Evolutionary conservation across 2,888 invertebrate genomes (phyloP).

Genomic region (Hirtodrosophila confusa): DNA sequence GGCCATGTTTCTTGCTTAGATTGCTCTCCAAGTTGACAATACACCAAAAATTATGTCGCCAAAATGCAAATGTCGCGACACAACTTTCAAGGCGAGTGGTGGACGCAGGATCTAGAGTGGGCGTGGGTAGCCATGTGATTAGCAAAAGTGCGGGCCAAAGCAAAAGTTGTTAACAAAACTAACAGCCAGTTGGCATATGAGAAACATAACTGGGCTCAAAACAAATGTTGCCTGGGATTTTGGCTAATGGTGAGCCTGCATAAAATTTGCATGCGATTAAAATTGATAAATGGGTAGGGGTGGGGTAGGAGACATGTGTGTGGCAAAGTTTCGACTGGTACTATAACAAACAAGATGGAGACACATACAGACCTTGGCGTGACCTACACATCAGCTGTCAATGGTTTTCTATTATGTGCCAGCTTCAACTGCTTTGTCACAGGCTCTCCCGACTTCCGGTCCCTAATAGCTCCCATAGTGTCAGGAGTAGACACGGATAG

Average conservation of each 20-base stretch:
- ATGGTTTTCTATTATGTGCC: slow-evolving; percentile 55
- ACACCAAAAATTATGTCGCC: slow-evolving; percentile 67
- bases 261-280: slow-evolving; percentile 75
- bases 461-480: not conserved
- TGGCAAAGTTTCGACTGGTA: not conserved
- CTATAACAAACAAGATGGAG: not conserved
- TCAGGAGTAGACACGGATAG: not conserved
- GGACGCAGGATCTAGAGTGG: slow-evolving; percentile 8
- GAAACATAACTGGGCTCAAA: slow-evolving; percentile 44
- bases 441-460: slow-evolving; percentile 16
- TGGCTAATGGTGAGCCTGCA: slow-evolving; percentile 62
- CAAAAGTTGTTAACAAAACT: slow-evolving; percentile 73
- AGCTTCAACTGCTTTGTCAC: slow-evolving; percentile 5
- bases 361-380: slow-evolving; percentile 29
- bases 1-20: slow-evolving; percentile 36
- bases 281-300: slow-evolving; percentile 65
- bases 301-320: not conserved
- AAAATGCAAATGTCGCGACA: slow-evolving; percentile 68
- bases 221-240: slow-evolving; percentile 50
- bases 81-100: slow-evolving; percentile 15
- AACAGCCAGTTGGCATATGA: slow-evolving; percentile 53
- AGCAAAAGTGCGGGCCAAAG: slow-evolving; percentile 37
- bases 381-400: slow-evolving; percentile 35
- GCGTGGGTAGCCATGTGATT: slow-evolving; percentile 55
- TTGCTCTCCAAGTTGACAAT: slow-evolving; percentile 29